Conservation (phyloP, 2,888 invertebrate genomes). For the Agapostemon virescens region DNA sequence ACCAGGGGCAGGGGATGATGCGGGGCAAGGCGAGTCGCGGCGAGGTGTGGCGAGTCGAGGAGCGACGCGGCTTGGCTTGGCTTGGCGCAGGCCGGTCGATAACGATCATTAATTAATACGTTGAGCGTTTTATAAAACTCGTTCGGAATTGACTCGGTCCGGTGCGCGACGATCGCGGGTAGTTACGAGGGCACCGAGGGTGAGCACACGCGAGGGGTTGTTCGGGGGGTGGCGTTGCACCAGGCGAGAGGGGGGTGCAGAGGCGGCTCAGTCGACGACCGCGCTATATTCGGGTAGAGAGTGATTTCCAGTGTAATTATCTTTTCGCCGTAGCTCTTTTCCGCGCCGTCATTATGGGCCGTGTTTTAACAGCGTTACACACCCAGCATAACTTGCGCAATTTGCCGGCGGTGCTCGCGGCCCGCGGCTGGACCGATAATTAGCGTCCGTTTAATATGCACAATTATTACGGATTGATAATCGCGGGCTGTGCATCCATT, state of each 20-base stretch:
- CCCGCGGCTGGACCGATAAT: constrained; percentile 71
- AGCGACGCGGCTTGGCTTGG: not conserved
- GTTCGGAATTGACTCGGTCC: constrained; percentile 17
- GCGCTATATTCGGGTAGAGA: constrained; percentile 42
- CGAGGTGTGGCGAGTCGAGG: not conserved
- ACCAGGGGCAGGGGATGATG: too few species aligned
- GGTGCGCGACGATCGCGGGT: not conserved
- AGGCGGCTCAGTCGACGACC: not conserved
- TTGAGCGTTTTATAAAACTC: constrained; percentile 32
- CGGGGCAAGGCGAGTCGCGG: not conserved
- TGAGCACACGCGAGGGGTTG: not conserved
- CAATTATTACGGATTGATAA: constrained; percentile 79
- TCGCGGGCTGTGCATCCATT: constrained; percentile 69
- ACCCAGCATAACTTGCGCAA: constrained; percentile 56
- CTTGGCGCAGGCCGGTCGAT: constrained; percentile 6
- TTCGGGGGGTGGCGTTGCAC: not conserved
- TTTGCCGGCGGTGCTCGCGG: constrained; percentile 59
- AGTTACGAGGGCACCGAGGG: not conserved
- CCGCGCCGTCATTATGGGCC: constrained; percentile 48
- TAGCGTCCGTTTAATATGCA: constrained; percentile 76
- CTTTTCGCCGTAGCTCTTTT: constrained; percentile 60
- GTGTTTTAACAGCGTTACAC: constrained; percentile 56
- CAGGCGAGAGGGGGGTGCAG: not conserved
- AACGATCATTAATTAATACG: constrained; percentile 46
- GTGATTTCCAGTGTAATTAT: constrained; percentile 58